phyloP scores from a whole-genome alignment of 1,140 invertebrate species.

The Drosophila hydei region DNA sequence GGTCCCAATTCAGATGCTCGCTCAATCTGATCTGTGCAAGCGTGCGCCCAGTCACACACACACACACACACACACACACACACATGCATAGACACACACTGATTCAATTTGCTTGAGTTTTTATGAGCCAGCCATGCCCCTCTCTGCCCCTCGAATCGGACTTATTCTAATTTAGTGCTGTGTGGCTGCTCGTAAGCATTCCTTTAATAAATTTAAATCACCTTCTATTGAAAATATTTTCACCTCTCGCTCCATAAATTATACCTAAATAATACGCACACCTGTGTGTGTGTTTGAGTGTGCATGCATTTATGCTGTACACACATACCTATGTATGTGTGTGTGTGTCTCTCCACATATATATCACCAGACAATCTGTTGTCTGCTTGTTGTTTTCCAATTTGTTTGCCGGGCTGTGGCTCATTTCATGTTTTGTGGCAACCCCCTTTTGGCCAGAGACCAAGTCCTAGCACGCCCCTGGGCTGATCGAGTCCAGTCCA shows the following conservation, averaged over 20 bases:
- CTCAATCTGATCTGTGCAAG: constrained; percentile 40
- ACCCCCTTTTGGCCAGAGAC: constrained; percentile 6
- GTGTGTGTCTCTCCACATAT: not conserved
- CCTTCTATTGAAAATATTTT: constrained; percentile 83
- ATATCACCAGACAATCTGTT: constrained; percentile 2
- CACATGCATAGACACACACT: constrained; percentile 31
- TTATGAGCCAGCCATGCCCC: constrained; percentile 50
- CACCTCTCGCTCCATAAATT: constrained; percentile 77
- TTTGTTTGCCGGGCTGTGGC: constrained; percentile 3
- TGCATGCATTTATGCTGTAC: not conserved
- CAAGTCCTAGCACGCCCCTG: constrained; percentile 22
- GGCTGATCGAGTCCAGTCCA: constrained; percentile 9
- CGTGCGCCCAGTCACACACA: constrained; percentile 44
- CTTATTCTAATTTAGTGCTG: constrained; percentile 80
- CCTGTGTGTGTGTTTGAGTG: constrained; percentile 1
- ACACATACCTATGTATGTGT: constrained; percentile 14
- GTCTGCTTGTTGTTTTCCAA: constrained; percentile 17
- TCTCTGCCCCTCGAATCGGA: constrained; percentile 4
- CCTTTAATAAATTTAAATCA: constrained; percentile 83
- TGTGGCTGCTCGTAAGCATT: constrained; percentile 74
- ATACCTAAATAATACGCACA: constrained; percentile 42
- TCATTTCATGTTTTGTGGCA: not conserved
- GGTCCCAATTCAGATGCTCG: constrained; percentile 28
- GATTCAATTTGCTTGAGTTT: constrained; percentile 75
- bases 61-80: constrained; percentile 45